phyloP scores from a whole-genome alignment of 2,888 invertebrate species.

The Hypena proboscidalis region DNA sequence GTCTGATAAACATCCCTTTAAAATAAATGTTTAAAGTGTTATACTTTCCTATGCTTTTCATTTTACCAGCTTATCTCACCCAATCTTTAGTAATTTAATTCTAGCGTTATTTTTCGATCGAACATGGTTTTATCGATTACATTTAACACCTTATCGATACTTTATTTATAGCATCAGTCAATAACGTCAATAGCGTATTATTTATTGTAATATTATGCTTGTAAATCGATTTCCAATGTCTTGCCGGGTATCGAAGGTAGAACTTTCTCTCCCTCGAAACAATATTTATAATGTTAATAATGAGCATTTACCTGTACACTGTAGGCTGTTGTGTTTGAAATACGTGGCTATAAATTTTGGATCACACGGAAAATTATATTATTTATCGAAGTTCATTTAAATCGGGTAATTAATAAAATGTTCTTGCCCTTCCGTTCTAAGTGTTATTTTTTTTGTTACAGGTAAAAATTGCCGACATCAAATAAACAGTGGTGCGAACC shows the following conservation, averaged over 20 bases:
- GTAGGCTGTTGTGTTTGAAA: constrained; percentile 49
- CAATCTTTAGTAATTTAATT: too few species aligned
- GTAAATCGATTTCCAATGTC: constrained; percentile 41
- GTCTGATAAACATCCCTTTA: too few species aligned
- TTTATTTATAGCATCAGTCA: constrained; percentile 32
- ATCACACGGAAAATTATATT: too few species aligned
- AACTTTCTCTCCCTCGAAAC: constrained; percentile 52
- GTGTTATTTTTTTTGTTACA: constrained; percentile 4
- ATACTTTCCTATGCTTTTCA: too few species aligned
- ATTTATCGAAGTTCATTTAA: too few species aligned
- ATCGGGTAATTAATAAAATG: too few species aligned
- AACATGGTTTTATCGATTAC: constrained; percentile 39
- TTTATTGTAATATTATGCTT: constrained; percentile 38
- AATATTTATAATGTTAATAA: constrained; percentile 49
- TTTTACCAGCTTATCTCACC: constrained; percentile 4
- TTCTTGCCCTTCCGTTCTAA: too few species aligned
- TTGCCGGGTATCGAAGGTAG: constrained; percentile 11
- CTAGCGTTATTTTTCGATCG: constrained; percentile 11
- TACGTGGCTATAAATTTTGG: too few species aligned
- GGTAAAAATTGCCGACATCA: background rate
- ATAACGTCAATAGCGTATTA: constrained; percentile 33
- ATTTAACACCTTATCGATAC: constrained; percentile 27
- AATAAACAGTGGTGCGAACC: background rate
- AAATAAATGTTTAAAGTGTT: too few species aligned
- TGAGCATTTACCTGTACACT: constrained; percentile 53